Percentiles rank a stretch among this genome's conserved stretches.
Evolutionary conservation across 1,140 invertebrate species (phyloP).

Genomic region (Lepidurus couesii): DNA sequence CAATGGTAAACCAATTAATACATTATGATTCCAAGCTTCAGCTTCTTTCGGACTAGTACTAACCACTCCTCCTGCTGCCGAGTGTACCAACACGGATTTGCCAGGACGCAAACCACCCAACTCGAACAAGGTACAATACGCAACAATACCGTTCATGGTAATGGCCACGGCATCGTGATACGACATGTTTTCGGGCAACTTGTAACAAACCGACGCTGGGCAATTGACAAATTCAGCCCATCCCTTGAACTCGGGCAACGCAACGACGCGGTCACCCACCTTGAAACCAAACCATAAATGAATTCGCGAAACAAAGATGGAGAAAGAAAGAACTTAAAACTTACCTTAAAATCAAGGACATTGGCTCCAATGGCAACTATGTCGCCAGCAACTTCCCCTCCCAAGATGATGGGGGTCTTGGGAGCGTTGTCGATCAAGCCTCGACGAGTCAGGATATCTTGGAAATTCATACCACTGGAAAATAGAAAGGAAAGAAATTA

Average conservation of each 20-base stretch:
- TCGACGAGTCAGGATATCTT: conserved; percentile 79
- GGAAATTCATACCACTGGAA: conserved; percentile 70
- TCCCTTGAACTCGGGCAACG: conserved; percentile 70
- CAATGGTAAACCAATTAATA: too few relatives aligned
- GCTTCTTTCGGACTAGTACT: conserved; percentile 44
- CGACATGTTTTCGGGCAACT: conserved; percentile 66
- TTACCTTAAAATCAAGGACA: conserved; percentile 74
- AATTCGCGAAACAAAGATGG: not conserved
- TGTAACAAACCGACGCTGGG: conserved; percentile 69
- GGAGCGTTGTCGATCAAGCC: conserved; percentile 74
- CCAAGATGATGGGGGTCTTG: conserved; percentile 79
- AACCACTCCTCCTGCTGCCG: conserved; percentile 81
- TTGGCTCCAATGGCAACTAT: conserved; percentile 73
- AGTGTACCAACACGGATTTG: conserved; percentile 75
- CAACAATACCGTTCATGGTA: conserved; percentile 78
- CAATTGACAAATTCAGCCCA: conserved; percentile 80
- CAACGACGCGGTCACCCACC: conserved; percentile 80
- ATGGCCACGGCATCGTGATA: conserved; percentile 74
- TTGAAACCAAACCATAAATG: conserved; percentile 43
- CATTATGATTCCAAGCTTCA: too few relatives aligned
- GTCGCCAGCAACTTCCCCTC: conserved; percentile 80
- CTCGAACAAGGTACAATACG: conserved; percentile 78
- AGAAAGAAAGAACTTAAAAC: conserved; percentile 37
- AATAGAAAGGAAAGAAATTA: conserved; percentile 30
- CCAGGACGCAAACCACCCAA: conserved; percentile 67